phyloP scores from a whole-genome alignment of 2,888 invertebrate genomes.

The Agonum fuliginosum region DNA sequence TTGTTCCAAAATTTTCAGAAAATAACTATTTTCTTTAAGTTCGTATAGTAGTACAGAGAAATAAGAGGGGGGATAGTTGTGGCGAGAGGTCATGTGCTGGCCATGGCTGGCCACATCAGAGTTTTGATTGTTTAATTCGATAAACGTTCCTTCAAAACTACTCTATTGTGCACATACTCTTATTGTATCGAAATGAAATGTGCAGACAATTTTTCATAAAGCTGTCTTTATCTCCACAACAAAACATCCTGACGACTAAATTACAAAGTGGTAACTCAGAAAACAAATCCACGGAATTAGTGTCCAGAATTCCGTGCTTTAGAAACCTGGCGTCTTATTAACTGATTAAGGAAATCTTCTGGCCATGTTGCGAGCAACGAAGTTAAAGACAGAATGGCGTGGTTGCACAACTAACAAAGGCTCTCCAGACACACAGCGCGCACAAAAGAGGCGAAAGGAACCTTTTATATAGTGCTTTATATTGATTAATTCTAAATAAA shows the following conservation, averaged over 20 bases:
- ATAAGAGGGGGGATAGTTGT: too few relatives aligned
- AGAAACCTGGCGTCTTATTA: slow-evolving; percentile 7
- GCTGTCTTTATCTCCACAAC: background rate
- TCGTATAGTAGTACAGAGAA: too few relatives aligned
- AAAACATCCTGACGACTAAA: slow-evolving; percentile 9
- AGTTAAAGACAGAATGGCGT: slow-evolving; percentile 22
- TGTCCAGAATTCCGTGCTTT: background rate
- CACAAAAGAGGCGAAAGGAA: slow-evolving; percentile 9
- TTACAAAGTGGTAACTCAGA: slow-evolving; percentile 1
- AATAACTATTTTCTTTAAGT: too few relatives aligned
- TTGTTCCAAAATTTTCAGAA: too few relatives aligned
- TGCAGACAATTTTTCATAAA: too few relatives aligned
- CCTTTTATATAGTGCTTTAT: slow-evolving; percentile 6
- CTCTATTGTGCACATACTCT: too few relatives aligned
- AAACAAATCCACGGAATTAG: slow-evolving; percentile 2
- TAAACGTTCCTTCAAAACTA: too few relatives aligned
- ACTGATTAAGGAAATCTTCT: slow-evolving; percentile 30
- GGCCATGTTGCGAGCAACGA: background rate
- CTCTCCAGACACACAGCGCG: background rate
- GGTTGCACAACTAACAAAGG: slow-evolving; percentile 1
- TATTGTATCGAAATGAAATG: too few relatives aligned
- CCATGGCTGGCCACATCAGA: too few relatives aligned
- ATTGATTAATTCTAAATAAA: slow-evolving; percentile 20
- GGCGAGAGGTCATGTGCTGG: too few relatives aligned
- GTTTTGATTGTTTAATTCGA: too few relatives aligned